Evolutionary conservation across 2,113 vertebrate genomes (phyloP).

Genomic region (Enhydra lutris): DNA sequence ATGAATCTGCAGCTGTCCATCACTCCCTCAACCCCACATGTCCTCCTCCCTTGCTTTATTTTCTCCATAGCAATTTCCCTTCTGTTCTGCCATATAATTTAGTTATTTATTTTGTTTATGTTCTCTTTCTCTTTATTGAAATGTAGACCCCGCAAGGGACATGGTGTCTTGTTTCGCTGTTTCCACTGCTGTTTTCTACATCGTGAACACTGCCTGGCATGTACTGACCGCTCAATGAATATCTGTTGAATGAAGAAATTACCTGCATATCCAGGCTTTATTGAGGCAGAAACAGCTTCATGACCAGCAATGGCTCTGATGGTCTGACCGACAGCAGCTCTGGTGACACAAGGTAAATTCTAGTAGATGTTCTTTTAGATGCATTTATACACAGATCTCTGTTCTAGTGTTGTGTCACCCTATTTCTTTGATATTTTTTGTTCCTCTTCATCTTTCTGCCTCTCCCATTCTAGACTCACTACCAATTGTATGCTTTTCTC

Average conservation of each 20-base stretch:
- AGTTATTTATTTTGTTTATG: neutral
- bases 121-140: neutral
- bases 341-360: neutral
- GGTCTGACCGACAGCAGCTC: neutral
- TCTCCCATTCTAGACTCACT: neutral
- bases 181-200: neutral
- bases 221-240: neutral
- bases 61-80: neutral
- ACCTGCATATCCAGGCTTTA: neutral
- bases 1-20: neutral
- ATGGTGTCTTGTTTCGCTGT: neutral
- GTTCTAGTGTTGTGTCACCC: neutral
- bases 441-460: neutral
- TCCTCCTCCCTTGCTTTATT: neutral
- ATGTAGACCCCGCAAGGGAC: neutral
- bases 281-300: neutral
- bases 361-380: neutral
- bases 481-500: neutral
- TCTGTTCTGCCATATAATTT: neutral
- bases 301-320: neutral
- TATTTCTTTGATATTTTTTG: neutral
- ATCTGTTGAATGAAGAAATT: neutral
- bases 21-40: neutral
- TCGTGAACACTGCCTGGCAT: neutral
- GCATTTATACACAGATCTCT: neutral